Percentiles rank a stretch among this genome's conserved stretches.
Evolutionary conservation across 2,113 vertebrate species (phyloP).

Genomic region (Sturnira hondurensis): DNA sequence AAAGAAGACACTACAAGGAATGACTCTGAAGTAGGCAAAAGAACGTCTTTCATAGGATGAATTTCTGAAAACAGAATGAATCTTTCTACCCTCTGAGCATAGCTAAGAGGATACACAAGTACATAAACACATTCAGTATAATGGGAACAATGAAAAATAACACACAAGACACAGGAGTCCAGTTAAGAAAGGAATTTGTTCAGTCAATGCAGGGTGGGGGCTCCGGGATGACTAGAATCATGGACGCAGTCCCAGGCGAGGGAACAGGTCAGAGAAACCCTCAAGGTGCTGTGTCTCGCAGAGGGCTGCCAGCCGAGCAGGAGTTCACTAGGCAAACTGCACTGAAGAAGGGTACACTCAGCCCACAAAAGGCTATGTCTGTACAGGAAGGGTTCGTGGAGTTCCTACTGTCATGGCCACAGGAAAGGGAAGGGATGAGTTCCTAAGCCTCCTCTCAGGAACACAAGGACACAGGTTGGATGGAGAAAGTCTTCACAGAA

Average conservation of each 20-base stretch:
- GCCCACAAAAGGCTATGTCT: not conserved
- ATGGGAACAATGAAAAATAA: not conserved
- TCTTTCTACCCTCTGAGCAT: conserved; percentile 11
- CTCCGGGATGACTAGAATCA: not conserved
- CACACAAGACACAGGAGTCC: not conserved
- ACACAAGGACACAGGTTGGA: not conserved
- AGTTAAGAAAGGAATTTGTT: not conserved
- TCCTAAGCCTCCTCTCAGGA: not conserved
- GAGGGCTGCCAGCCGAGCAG: conserved; percentile 18
- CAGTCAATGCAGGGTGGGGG: not conserved
- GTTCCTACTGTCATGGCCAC: not conserved
- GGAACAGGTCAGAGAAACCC: not conserved
- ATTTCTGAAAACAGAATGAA: conserved; percentile 19
- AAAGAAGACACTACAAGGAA: not conserved
- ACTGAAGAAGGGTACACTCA: not conserved
- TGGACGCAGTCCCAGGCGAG: not conserved
- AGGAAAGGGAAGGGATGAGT: not conserved
- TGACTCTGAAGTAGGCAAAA: not conserved
- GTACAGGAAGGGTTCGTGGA: not conserved
- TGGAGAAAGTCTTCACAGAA: not conserved
- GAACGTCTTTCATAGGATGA: not conserved
- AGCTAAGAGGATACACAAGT: conserved; percentile 15
- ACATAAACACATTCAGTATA: not conserved
- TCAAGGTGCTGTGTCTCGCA: not conserved
- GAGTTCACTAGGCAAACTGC: not conserved